Evolutionary conservation across 1,140 invertebrate species (phyloP).

Genomic region (Drosophila subpulchrella): DNA sequence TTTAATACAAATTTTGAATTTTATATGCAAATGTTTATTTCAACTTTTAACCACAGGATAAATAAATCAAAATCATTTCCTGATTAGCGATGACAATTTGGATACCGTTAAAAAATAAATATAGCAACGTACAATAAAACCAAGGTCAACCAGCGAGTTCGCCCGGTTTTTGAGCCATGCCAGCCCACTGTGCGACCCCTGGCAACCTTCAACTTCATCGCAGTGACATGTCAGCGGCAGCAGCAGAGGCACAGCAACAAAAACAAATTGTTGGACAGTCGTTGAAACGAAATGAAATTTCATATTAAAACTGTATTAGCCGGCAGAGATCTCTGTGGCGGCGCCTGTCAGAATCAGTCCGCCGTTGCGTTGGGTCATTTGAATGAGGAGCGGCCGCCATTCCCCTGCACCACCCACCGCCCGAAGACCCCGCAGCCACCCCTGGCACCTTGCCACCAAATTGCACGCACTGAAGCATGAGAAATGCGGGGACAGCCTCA

Average conservation of each 20-base stretch:
- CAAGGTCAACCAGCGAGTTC: background rate
- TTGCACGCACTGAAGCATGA: slow-evolving; percentile 75
- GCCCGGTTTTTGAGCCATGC: background rate
- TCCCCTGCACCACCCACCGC: background rate
- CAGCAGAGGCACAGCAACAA: slow-evolving; percentile 30
- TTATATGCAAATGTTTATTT: too few relatives aligned
- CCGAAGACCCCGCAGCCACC: background rate
- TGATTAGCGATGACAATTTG: too few relatives aligned
- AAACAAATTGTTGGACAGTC: slow-evolving; percentile 58
- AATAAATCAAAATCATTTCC: too few relatives aligned
- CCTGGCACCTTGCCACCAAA: slow-evolving; percentile 48
- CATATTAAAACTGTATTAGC: slow-evolving; percentile 79
- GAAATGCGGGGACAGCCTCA: slow-evolving; percentile 62
- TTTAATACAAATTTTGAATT: too few relatives aligned
- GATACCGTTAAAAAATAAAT: too few relatives aligned
- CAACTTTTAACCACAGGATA: too few relatives aligned
- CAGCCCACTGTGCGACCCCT: slow-evolving; percentile 52
- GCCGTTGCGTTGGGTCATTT: slow-evolving; percentile 68
- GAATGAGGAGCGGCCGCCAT: slow-evolving; percentile 54
- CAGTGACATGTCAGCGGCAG: slow-evolving; percentile 68
- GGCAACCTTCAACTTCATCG: slow-evolving; percentile 30
- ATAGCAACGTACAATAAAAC: too few relatives aligned
- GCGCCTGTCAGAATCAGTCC: slow-evolving; percentile 67
- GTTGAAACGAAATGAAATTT: slow-evolving; percentile 63
- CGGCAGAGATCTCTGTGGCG: slow-evolving; percentile 27